Evolutionary conservation across 2,113 vertebrate genomes (phyloP).

Genomic region (Paracanthobrama guichenoti): DNA sequence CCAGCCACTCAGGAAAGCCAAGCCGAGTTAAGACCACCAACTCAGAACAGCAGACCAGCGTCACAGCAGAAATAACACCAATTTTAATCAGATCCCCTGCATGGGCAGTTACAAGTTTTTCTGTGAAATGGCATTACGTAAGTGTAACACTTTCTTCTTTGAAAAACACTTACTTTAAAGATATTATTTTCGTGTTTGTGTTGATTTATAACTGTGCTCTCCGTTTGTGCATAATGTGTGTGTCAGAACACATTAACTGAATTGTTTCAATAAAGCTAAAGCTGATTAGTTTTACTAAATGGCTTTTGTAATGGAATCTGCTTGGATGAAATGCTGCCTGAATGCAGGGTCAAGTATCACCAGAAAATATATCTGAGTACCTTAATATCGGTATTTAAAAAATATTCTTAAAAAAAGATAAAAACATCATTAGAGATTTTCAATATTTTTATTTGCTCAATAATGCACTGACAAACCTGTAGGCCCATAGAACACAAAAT

Average conservation of each 20-base stretch:
- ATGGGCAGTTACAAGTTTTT: neutral
- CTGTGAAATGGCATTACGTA: neutral
- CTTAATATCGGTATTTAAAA: neutral
- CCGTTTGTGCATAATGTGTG: neutral
- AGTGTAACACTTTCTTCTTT: neutral
- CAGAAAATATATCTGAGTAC: neutral
- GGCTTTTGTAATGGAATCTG: slow-evolving; percentile 29
- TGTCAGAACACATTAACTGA: slow-evolving; percentile 32
- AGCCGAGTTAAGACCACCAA: neutral
- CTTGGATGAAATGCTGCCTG: slow-evolving; percentile 19
- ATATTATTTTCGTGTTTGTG: neutral
- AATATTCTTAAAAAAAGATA: neutral
- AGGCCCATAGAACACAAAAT: slow-evolving; percentile 40
- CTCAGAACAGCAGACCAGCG: slow-evolving; percentile 8
- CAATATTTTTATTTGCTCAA: slow-evolving; percentile 46
- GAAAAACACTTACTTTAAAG: neutral
- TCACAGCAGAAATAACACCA: neutral
- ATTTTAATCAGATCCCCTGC: neutral
- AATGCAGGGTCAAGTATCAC: neutral
- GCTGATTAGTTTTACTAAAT: slow-evolving; percentile 25
- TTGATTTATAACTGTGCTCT: slow-evolving; percentile 2
- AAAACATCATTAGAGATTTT: slow-evolving; percentile 27
- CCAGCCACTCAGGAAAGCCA: slow-evolving; percentile 29
- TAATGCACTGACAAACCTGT: slow-evolving; percentile 44
- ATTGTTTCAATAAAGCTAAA: slow-evolving; percentile 40